Percentiles rank a stretch among this genome's conserved stretches.
Conservation (phyloP, 2,113 vertebrate species). For the Serilophus lunatus region DNA sequence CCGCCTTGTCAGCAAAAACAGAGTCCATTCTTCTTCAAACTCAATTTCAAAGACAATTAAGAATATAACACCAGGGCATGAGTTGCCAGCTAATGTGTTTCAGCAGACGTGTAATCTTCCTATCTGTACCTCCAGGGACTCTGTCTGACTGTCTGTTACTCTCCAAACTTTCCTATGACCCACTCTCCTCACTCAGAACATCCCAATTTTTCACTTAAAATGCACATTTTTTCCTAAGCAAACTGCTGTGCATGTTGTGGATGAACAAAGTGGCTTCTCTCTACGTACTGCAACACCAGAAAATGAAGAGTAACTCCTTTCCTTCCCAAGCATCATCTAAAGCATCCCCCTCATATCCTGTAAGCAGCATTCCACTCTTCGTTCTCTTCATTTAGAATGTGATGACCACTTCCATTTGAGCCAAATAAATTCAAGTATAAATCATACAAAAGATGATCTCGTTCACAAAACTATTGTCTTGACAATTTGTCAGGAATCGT, state of each 20-base stretch:
- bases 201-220: not conserved
- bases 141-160: not conserved
- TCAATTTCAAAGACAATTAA: not conserved
- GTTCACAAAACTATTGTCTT: not conserved
- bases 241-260: not conserved
- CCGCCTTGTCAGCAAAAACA: not conserved
- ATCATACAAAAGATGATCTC: not conserved
- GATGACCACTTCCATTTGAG: not conserved
- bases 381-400: not conserved
- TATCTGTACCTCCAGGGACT: not conserved
- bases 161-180: not conserved
- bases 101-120: not conserved
- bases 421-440: not conserved
- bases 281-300: not conserved
- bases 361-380: not conserved
- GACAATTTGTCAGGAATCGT: not conserved
- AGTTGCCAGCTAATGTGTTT: not conserved
- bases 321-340: not conserved
- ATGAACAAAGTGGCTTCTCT: not conserved
- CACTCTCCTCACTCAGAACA: not conserved
- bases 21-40: not conserved
- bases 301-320: not conserved
- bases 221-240: not conserved
- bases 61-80: not conserved
- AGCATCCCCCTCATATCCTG: accelerated